Base-by-base conservation (phyloP, 2,888 invertebrate species). In the Nemurella pictetii region DNA sequence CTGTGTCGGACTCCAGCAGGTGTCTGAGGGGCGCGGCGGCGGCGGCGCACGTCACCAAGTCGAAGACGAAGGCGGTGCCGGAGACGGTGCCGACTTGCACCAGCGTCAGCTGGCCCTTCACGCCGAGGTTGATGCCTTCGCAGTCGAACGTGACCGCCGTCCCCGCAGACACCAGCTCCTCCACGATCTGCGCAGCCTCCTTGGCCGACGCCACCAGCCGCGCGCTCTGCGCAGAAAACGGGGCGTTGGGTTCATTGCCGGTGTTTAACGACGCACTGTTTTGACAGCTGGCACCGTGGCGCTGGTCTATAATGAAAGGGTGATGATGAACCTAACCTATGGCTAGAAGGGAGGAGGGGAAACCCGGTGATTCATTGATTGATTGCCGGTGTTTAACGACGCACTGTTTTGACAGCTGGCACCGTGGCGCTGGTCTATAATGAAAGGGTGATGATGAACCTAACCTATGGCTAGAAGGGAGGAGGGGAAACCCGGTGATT, bases 91-190 rank as follows among this genome's bases (percentile, higher is more conserved):
- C 97, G 88, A 97, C 94, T 90, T 96, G 96, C 89, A 98, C 93
- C 83, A 98, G 91, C 0, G 98, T 97, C 86, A 98, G 92, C 88
- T 96, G 95, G 26, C 98, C 98, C 89, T 96, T 97, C 0, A 95
- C 92, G 28, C 98, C 98, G 86, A 98, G 92, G 90, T 97, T 98
- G 84, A 98, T 96, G 25, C 98, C 97, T 91, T 98, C 98, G 88
- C 97, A 97, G 89, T 98, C 98, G 88, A 98, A 94, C 0, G 97
- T 96, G 28, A 98, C 55, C 12, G 82, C 27, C 28, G 55, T 27
- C 27, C 82, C 82, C 1, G 20, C 25, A 0, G 80, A 84, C 83
- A 90, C 86, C 27, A 91, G 89, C 35, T 90, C 89, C 27, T 89
- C 89, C 1, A 90, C 93, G 85, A 97, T 93, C 88, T 95, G 93